A percentile compares a stretch with the other conserved stretches of the same genome.
phyloP scores from a whole-genome alignment of 2,113 vertebrate species.

The Indicator indicator region DNA sequence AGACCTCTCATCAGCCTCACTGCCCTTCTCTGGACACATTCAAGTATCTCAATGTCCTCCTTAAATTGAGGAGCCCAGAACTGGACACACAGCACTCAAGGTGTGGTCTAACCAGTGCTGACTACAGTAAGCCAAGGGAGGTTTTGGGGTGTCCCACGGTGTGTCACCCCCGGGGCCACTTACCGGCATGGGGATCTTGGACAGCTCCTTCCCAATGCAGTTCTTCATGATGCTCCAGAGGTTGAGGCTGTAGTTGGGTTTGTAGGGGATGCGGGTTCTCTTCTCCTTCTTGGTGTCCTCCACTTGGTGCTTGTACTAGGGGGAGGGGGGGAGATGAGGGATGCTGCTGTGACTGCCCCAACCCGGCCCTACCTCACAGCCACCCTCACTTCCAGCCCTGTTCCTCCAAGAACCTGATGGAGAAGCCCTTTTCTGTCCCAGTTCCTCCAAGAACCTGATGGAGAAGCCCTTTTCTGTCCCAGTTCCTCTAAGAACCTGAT shows the following conservation, averaged over 20 bases:
- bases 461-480: too few species aligned
- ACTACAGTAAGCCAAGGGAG: background rate
- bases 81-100: too few species aligned
- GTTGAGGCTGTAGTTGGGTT: slow-evolving; percentile 99
- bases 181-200: slow-evolving; percentile 97
- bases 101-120: too few species aligned
- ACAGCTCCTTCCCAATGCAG: slow-evolving; percentile 97
- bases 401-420: accelerated
- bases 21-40: too few species aligned
- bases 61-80: too few species aligned
- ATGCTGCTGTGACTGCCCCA: background rate
- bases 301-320: slow-evolving; percentile 77
- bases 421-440: slow-evolving; percentile 44
- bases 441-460: slow-evolving; percentile 81
- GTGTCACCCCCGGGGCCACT: accelerated
- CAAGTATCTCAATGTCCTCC: too few species aligned
- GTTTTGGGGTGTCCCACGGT: accelerated
- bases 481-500: accelerated
- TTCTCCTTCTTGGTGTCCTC: slow-evolving; percentile 90
- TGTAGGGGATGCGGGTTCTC: slow-evolving; percentile 89
- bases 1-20: too few species aligned
- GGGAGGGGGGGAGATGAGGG: background rate
- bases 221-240: slow-evolving; percentile 99
- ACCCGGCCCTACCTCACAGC: background rate
- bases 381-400: background rate